Evolutionary conservation across 2,113 vertebrate species (phyloP).

Genomic region (Epinephelus lanceolatus): DNA sequence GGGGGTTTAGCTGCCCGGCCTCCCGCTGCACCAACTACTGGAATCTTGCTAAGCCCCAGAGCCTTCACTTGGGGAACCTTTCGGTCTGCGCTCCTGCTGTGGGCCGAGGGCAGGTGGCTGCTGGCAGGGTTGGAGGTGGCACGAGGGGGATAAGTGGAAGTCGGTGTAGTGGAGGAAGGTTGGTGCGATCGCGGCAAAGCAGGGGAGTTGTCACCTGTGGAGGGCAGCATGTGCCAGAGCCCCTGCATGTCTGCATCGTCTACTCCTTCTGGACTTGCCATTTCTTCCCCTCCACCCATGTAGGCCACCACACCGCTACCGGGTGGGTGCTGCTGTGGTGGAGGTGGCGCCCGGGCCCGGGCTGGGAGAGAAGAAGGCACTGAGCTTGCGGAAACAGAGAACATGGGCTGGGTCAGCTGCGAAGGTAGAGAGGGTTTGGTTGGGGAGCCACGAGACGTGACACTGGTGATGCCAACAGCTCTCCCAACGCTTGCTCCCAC

Average conservation of each 20-base stretch:
- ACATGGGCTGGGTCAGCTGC: constrained; percentile 69
- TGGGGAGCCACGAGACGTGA: constrained; percentile 64
- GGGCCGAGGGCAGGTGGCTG: constrained; percentile 53
- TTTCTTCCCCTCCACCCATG: constrained; percentile 98
- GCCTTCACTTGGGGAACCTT: constrained; percentile 79
- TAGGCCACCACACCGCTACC: constrained; percentile 91
- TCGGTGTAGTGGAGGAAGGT: constrained; percentile 70
- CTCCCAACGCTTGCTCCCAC: constrained; percentile 61
- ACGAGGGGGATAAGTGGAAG: constrained; percentile 80
- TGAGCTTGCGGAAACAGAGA: constrained; percentile 56
- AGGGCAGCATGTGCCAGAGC: constrained; percentile 96
- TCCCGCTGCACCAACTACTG: constrained; percentile 77
- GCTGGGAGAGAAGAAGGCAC: constrained; percentile 69
- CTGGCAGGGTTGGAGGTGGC: constrained; percentile 54
- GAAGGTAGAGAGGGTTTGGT: constrained; percentile 70
- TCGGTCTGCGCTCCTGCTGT: constrained; percentile 68
- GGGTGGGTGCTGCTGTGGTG: constrained; percentile 85
- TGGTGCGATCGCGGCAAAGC: constrained; percentile 79
- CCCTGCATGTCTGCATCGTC: constrained; percentile 95
- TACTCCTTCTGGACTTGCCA: constrained; percentile 96
- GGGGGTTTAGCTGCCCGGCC: constrained; percentile 75
- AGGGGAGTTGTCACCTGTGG: constrained; percentile 85
- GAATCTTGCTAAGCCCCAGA: constrained; percentile 84
- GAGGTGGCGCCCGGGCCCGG: constrained; percentile 62
- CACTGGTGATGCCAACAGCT: constrained; percentile 40